phyloP scores from a whole-genome alignment of 2,888 invertebrate genomes.

The Subacronicta megacephala region DNA sequence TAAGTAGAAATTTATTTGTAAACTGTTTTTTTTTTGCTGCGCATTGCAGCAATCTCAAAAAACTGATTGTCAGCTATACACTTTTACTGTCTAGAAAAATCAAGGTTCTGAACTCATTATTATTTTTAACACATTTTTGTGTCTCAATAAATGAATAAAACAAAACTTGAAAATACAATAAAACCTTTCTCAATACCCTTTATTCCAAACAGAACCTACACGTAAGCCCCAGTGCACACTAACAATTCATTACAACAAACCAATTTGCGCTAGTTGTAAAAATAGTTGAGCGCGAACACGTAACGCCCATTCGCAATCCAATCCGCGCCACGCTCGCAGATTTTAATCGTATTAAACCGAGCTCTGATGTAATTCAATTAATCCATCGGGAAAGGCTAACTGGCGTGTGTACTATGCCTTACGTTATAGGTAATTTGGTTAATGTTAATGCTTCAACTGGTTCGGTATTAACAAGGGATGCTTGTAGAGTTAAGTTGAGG shows the following conservation, averaged over 20 bases:
- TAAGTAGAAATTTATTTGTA: too few relatives aligned
- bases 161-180: too few relatives aligned
- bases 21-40: too few relatives aligned
- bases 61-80: too few relatives aligned
- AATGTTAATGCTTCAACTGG: slow-evolving; percentile 33
- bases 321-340: slow-evolving; percentile 65
- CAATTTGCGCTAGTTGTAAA: slow-evolving; percentile 60
- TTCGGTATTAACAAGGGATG: slow-evolving; percentile 24
- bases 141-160: too few relatives aligned
- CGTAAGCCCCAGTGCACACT: slow-evolving; percentile 52
- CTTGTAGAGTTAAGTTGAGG: slow-evolving; percentile 1
- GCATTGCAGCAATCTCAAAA: too few relatives aligned
- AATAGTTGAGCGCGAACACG: slow-evolving; percentile 59
- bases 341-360: slow-evolving; percentile 77
- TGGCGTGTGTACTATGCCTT: slow-evolving; percentile 52
- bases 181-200: too few relatives aligned
- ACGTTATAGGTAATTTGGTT: slow-evolving; percentile 53
- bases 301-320: slow-evolving; percentile 59
- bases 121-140: too few relatives aligned
- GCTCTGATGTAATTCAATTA: slow-evolving; percentile 80
- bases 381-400: slow-evolving; percentile 66
- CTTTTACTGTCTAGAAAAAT: too few relatives aligned
- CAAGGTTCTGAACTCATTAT: too few relatives aligned
- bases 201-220: slow-evolving; percentile 6
- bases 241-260: slow-evolving; percentile 56